Percentiles rank a stretch among this genome's conserved stretches.
phyloP scores from a whole-genome alignment of 2,888 invertebrate species.

The Stenchaetothrips biformis region DNA sequence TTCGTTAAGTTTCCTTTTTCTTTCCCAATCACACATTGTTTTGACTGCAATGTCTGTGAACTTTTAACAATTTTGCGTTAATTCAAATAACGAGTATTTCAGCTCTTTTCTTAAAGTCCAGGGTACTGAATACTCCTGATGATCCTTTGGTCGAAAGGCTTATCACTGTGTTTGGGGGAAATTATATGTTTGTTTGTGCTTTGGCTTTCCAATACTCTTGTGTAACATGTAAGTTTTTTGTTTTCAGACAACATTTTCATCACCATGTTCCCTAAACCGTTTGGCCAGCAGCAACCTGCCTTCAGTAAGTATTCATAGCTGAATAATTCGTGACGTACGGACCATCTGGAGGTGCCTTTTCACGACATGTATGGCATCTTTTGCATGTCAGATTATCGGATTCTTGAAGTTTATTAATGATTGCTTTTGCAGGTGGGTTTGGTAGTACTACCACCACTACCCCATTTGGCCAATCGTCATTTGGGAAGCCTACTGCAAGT shows the following conservation, averaged over 20 bases:
- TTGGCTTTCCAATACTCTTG: too few relatives aligned
- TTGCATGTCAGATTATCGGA: background rate
- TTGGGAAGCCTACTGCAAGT: constrained; percentile 55
- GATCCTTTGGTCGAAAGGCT: too few relatives aligned
- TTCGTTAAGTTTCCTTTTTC: background rate
- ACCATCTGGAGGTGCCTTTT: background rate
- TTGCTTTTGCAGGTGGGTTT: constrained; percentile 31
- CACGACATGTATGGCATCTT: background rate
- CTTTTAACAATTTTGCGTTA: too few relatives aligned
- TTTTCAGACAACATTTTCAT: background rate
- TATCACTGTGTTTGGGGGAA: too few relatives aligned
- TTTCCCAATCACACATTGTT: background rate
- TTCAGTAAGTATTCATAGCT: background rate
- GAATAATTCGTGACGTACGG: too few relatives aligned
- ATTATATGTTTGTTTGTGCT: too few relatives aligned
- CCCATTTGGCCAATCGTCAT: constrained; percentile 51
- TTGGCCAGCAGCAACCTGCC: constrained; percentile 13
- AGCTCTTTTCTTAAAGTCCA: too few relatives aligned
- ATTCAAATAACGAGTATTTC: too few relatives aligned
- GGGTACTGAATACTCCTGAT: too few relatives aligned
- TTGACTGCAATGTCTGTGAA: too few relatives aligned
- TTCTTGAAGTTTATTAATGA: background rate
- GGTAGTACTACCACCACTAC: constrained; percentile 42
- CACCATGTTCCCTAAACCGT: background rate
- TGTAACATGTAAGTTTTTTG: background rate